These are phyloP conservation scores for Coleophora flavipennella DNA, from an alignment of 2,888 invertebrate genomes.

Conservation along the genomic window DNA sequence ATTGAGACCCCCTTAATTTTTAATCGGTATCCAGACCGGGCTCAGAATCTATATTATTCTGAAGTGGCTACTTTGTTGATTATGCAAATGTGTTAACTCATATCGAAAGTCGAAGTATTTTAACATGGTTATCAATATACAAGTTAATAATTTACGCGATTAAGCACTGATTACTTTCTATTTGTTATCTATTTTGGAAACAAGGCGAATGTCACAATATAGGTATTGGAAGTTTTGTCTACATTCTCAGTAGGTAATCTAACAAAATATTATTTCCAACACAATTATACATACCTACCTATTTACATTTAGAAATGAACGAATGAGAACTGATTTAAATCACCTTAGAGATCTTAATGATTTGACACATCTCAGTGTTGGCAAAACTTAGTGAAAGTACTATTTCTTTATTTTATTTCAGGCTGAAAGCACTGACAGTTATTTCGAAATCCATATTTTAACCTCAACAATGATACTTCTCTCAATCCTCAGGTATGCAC, in stretches of 20 bases:
- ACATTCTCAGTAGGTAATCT: slow-evolving; percentile 24
- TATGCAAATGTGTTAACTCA: too few relatives aligned
- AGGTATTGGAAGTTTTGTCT: slow-evolving; percentile 21
- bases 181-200: slow-evolving; percentile 3
- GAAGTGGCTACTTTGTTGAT: too few relatives aligned
- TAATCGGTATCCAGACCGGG: too few relatives aligned
- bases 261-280: slow-evolving; percentile 20
- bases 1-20: too few relatives aligned
- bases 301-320: slow-evolving; percentile 28
- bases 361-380: slow-evolving; percentile 41
- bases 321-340: slow-evolving; percentile 20
- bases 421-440: neutral
- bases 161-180: neutral
- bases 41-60: too few relatives aligned
- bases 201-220: slow-evolving; percentile 18
- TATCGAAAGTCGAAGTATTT: neutral
- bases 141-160: neutral
- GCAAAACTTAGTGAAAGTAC: slow-evolving; percentile 4
- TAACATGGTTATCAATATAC: neutral
- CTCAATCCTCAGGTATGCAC: slow-evolving; percentile 55
- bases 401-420: neutral
- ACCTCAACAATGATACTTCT: slow-evolving; percentile 24
- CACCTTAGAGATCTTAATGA: slow-evolving; percentile 20
- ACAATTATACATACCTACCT: slow-evolving; percentile 6
- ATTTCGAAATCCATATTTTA: slow-evolving; percentile 7